phyloP scores from a whole-genome alignment of 2,113 vertebrate genomes.

The Camelus dromedarius region DNA sequence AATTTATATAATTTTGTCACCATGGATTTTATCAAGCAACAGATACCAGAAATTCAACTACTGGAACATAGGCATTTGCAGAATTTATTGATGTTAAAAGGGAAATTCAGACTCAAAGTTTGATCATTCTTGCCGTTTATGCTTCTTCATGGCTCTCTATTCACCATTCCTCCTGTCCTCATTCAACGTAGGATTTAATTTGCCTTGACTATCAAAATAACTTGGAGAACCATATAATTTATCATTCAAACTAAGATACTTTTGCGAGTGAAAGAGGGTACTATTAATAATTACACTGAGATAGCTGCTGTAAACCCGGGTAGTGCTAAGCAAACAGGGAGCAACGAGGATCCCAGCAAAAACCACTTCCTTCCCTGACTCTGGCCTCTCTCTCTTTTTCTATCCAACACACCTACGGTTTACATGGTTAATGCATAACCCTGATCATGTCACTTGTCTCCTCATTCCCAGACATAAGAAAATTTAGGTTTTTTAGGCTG shows the following conservation, averaged over 20 bases:
- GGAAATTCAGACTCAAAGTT: background rate
- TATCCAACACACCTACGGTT: background rate
- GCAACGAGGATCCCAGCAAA: background rate
- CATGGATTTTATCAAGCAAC: background rate
- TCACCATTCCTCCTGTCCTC: background rate
- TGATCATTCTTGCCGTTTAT: background rate
- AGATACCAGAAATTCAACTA: background rate
- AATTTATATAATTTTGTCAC: background rate
- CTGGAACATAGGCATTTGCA: background rate
- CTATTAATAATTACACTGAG: background rate
- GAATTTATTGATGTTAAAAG: background rate
- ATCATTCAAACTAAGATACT: background rate
- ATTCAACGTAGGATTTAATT: background rate
- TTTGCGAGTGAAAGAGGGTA: background rate
- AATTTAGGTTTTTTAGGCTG: background rate
- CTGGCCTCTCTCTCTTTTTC: background rate
- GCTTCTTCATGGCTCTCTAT: background rate
- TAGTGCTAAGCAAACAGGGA: background rate
- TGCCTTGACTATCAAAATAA: slow-evolving; percentile 21
- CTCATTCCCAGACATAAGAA: background rate
- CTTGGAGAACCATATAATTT: background rate
- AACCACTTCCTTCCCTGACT: background rate
- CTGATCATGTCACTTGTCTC: background rate
- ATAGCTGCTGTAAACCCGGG: background rate
- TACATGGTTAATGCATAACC: background rate